Conservation (phyloP, 2,888 invertebrate species). For the Sinotaia quadrata region DNA sequence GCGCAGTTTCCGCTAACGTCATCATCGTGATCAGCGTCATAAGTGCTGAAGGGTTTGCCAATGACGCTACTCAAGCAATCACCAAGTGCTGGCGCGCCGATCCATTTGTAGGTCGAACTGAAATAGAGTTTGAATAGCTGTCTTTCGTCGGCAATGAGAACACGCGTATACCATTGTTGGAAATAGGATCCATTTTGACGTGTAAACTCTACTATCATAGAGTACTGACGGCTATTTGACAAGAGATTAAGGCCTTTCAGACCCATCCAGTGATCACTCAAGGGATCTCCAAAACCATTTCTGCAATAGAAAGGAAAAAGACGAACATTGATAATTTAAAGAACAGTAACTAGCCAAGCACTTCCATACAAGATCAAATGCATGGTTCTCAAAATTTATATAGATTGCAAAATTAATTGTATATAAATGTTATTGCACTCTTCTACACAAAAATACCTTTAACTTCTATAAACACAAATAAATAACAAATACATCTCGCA, state of each 20-base stretch:
- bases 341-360: too few species aligned
- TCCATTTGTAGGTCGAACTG: not conserved
- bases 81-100: not conserved
- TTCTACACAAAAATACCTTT: too few species aligned
- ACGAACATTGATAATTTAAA: too few species aligned
- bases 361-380: too few species aligned
- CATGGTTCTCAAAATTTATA: too few species aligned
- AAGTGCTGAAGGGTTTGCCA: conserved; percentile 19
- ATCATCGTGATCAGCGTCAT: conserved; percentile 20
- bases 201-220: not conserved
- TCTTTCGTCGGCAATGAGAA: not conserved
- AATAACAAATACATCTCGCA: too few species aligned
- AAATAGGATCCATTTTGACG: not conserved
- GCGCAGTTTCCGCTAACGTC: conserved; percentile 22
- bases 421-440: too few species aligned
- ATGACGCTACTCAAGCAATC: not conserved
- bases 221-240: not conserved
- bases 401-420: too few species aligned
- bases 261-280: not conserved
- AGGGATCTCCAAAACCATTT: not conserved
- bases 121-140: not conserved
- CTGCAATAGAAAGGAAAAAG: too few species aligned
- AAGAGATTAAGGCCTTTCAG: not conserved
- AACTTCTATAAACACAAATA: too few species aligned
- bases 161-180: not conserved